Base-by-base conservation (phyloP, 1,140 invertebrate species). In the Gonioctena quinquepunctata region DNA sequence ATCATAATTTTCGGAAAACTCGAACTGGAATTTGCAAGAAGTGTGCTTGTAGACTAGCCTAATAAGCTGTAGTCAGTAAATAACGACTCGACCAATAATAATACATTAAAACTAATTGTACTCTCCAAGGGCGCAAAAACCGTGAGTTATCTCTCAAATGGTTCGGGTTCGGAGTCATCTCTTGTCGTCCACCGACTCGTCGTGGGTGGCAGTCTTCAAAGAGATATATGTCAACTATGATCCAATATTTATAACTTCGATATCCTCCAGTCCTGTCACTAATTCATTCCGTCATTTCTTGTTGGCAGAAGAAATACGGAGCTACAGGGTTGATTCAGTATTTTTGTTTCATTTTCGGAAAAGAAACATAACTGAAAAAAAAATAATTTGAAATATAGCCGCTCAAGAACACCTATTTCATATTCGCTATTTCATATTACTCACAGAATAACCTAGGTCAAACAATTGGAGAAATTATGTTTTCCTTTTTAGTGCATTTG, bases 221-320 rank as follows among this genome's bases (percentile, higher is more conserved):
- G 27, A 33, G 42, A 3, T 19, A 19, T 16, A 27, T 42, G 60
- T 52, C 59, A 68, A 27, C 70, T 67, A 71, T 71, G 70, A 71
- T 71, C 65, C 70, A 68, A 67, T 67, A 71, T 71, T 71, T 71
- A 71, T 71, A 71, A 71, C 70, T 71, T 25, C 61, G 48, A 67
- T 71, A 50, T 61, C 65, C 61, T 28, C 26, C 63, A 66, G 16
- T 21, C 50, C 19, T 19, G 18, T 16, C 50, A 54, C 23, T 66
- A 56, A 25, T 16, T 66, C 63, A 66, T 22, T 52, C 48, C 18
- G 23, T 25, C 16, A 23, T 66, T 66, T 66, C 48, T 66, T 66
- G 49, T 54, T 52, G 11, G 13, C 63, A 11, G 50, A 5, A 18
- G 19, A 19, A 21, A 66, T 66, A 66, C 22, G 26, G n/a, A 54